Percentiles rank a stretch among this genome's conserved stretches.
Evolutionary conservation across 2,113 vertebrate genomes (phyloP).

Genomic region (Apus apus): DNA sequence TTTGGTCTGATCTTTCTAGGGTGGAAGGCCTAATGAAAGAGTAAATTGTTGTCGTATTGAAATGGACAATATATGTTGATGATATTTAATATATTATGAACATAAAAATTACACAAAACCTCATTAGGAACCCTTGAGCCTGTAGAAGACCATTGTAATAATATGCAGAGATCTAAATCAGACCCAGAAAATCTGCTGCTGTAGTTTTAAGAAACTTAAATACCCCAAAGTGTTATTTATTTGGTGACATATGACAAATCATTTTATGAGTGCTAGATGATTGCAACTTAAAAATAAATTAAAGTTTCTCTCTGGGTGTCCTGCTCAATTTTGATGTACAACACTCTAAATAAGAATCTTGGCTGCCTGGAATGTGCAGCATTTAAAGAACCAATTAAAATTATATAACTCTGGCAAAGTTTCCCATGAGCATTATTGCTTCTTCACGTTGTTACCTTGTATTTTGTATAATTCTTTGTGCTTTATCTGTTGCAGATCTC

Average conservation of each 20-base stretch:
- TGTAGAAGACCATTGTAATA: neutral
- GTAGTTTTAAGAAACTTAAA: neutral
- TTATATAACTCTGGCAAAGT: constrained; percentile 29
- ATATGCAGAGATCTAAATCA: neutral
- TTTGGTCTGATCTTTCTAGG: neutral
- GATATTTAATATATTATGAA: neutral
- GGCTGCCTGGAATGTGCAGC: neutral
- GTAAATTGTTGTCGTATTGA: neutral
- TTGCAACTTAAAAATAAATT: constrained; percentile 46
- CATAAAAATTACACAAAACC: neutral
- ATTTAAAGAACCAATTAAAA: constrained; percentile 42
- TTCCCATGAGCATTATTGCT: neutral
- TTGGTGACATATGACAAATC: constrained; percentile 3
- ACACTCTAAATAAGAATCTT: neutral
- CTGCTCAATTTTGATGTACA: constrained; percentile 14
- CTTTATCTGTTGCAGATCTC: neutral
- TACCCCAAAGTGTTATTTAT: neutral
- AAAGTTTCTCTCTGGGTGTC: neutral
- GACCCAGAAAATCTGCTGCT: neutral
- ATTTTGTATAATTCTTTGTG: neutral
- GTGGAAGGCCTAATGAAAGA: neutral
- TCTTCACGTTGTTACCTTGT: constrained; percentile 2
- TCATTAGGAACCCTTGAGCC: neutral
- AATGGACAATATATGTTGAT: neutral
- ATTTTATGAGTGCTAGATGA: neutral